Base-by-base conservation (phyloP, 2,888 invertebrate genomes). In the Drosophila basisetae region DNA sequence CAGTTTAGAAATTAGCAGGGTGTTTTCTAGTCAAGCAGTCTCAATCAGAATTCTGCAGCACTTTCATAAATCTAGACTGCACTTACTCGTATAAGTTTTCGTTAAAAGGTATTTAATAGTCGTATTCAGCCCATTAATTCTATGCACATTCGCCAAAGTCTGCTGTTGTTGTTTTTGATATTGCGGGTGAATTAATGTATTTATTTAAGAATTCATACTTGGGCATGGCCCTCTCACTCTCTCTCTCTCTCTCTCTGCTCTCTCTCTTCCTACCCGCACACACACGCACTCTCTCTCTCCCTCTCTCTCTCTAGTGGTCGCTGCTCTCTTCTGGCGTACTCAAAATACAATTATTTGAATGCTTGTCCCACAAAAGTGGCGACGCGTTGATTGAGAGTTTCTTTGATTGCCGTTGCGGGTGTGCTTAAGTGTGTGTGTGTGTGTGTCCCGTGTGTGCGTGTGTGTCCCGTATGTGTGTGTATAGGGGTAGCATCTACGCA, bases 311-410 rank as follows among this genome's bases (percentile, higher is more conserved):
- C 11, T 33, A 28, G 60, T 66, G 65, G 55, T 66, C 39, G 50
- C 61, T 68, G 52, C 58, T 70, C 75, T 68, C 59, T 63, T 53
- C 25, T 47, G 25, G 50, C 39, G 54, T 68, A 54, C 60, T 70
- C 73, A 76, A 73, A 73, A 73, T 74, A 56, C 82, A 86, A 86
- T 79, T 78, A 77, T 86, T 79, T 87, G 73, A 70, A 69, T 73
- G 80, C 75, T 73, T 89, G 78, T 83, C 82, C 85, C 53, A 13
- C 53, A 84, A 79, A 87, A 89, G 80, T 84, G 75, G 83, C 83
- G 69, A 69, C 73, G 89, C 85, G 82, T 87, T 87, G 90, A 87
- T 87, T 87, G 87, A 90, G 87, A 83, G 90, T 83, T 82, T 87
- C 81, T 82, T 90, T 85, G 83, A 88, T 88, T 82, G 80, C 71